Evolutionary conservation across 2,113 vertebrate genomes (phyloP), one percentile per base, ranked within the genome.

Genomic region (Nothocercus nigrocapillus): DNA sequence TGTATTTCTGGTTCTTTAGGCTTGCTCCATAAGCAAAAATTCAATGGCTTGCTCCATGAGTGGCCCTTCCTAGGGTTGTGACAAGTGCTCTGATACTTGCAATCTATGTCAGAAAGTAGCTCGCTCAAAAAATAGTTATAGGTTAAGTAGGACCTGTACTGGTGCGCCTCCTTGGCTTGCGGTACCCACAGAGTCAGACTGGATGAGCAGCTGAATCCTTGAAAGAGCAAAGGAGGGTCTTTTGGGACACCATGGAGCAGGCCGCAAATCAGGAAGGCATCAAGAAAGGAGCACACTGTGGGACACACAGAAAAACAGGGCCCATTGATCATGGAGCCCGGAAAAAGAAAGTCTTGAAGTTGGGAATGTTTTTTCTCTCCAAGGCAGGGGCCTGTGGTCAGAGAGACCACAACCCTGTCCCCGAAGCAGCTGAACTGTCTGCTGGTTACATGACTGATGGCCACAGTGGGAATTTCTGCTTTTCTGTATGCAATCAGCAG

Each of bases 401-500:
- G 70, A 14, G 28, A 59, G 47, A 54, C 20, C 17, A 66, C 44
- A 84, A 49, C 6, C 19, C 19, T 34, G 38, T 7, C 38, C 66
- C 30, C 11, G 32, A 72, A 62, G 63, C 34, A 80, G 59, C 51
- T 47, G 59, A 66, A 22, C 13, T 24, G 30, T 20, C 34, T 70
- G 40, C 34, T 58, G 36, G 19, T 58, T 84, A 8, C 40, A 62
- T 15, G 44, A n/a, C 34, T 45, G 34, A 32, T 53, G 21, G 45
- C 15, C 28, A 12, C 49, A 66, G 10, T 0, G 2, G 72, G n/a
- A 49, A 16, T 47, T 85, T 88, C 69, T 91, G n/a, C 47, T 47
- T 42, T 30, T 47, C 30, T 8, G 1, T 24, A n/a, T 1, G 13
- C 0, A 2, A 36, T 32, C 14, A 20, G 9, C 6, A 30, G 30